Base-by-base conservation (phyloP, 2,888 invertebrate species). In the Tinea semifulvella region DNA sequence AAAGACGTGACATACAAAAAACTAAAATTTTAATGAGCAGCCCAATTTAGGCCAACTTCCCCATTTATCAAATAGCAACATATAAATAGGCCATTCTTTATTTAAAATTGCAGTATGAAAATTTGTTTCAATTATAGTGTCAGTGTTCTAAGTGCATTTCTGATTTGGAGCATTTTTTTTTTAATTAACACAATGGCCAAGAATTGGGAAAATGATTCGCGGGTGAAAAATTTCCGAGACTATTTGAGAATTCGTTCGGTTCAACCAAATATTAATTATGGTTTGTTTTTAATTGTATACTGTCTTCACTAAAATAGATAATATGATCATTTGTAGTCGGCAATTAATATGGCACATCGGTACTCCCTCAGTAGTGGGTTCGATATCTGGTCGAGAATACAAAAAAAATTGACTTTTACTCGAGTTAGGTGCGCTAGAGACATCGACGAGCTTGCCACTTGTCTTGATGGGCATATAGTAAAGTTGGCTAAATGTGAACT, bases 191-290 rank as follows among this genome's bases (percentile, higher is more conserved):
- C 2, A 55, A 65, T 65, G 65, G 26, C 60, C 31, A 56, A 46
- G 13, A 58, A 68, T 45, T 62, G 59, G 52, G 57, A 56, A 36
- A 54, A 52, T 13, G 57, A 75, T 31, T 62, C 81, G 43, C 84
- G 89, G 17, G 87, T 91, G 47, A 84, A 75, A 44, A 87, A 86
- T 59, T 87, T 92, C 55, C 82, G 88, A 49, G 85, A 87, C 55
- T 92, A 91, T 65, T 68, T 92, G 26, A 70, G 84, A 46, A 88
- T 91, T 47, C 87, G 87, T 42, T 88, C 89, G 27, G 88, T 89
- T 10, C 92, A 92, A 44, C 92, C 92, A 0, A 72, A 87, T 54
- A 79, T 91, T 45, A 84, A 91, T 63, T 92, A 92, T 62, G 86
- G 90, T 90, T 73, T 57, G 60, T 11, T 31, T 7, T 11, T 7